Conservation (phyloP, 2,888 invertebrate species). For the Pristionchus japonicus region DNA sequence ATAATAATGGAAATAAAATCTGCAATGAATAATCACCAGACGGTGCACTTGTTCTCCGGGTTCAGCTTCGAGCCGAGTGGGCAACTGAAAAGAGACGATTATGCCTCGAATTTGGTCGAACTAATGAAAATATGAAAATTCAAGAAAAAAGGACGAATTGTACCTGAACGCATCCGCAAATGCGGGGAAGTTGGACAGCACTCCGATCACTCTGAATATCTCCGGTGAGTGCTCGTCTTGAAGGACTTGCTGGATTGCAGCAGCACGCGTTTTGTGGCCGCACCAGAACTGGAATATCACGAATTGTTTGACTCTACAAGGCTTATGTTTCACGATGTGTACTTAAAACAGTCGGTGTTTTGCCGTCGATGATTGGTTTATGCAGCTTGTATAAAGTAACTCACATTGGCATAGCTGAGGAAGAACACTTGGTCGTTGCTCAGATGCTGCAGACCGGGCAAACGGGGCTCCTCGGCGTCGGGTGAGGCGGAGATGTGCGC, state of each 20-base stretch:
- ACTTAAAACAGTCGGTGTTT: too few species aligned
- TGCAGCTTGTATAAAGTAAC: too few species aligned
- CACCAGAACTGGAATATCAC: conserved; percentile 62
- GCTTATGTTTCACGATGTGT: background rate
- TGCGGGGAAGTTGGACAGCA: conserved; percentile 87
- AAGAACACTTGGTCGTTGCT: conserved; percentile 72
- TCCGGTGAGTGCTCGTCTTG: conserved; percentile 88
- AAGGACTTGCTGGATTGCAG: conserved; percentile 81
- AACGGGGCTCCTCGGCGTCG: conserved; percentile 66
- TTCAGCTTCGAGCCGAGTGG: conserved; percentile 86
- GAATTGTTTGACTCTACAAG: background rate
- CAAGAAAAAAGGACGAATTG: too few species aligned
- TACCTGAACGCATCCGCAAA: conserved; percentile 84
- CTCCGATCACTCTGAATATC: conserved; percentile 80
- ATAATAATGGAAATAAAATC: background rate
- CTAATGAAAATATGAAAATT: conserved; percentile 71
- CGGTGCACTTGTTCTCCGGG: conserved; percentile 78
- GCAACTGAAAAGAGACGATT: conserved; percentile 83
- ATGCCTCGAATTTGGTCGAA: too few species aligned
- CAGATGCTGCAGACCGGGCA: conserved; percentile 67
- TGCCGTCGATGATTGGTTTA: too few species aligned
- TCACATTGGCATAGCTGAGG: conserved; percentile 69
- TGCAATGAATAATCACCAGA: conserved; percentile 48
- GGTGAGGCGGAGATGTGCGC: conserved; percentile 57
- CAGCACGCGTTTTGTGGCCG: conserved; percentile 59